Conservation (phyloP, 1,140 invertebrate species). For the Oreohelix idahoensis region DNA sequence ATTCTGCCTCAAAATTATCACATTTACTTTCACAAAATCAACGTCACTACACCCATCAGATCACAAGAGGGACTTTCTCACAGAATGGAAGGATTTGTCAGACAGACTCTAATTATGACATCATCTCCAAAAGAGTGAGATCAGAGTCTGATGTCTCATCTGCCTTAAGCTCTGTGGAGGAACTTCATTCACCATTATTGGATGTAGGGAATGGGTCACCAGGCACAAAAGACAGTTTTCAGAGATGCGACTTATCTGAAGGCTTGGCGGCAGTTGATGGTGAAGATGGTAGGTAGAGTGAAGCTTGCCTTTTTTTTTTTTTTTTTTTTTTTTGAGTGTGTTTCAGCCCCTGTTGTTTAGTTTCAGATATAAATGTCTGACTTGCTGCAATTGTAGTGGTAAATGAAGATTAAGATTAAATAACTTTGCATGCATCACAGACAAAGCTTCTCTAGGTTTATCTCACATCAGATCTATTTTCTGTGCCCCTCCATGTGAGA, state of each 20-base stretch:
- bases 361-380: no score
- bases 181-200: neutral
- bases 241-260: neutral
- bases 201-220: neutral
- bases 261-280: neutral
- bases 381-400: no score
- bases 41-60: neutral
- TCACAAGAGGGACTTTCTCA: neutral
- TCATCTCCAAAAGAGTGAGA: neutral
- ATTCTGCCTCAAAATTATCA: neutral
- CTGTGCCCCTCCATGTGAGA: no score
- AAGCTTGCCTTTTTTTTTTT: neutral
- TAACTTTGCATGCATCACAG: no score
- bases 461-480: no score
- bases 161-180: neutral
- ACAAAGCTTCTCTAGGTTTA: no score
- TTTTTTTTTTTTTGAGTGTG: neutral
- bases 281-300: neutral
- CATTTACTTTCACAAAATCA: neutral
- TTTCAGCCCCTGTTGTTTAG: neutral
- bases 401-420: no score
- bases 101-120: neutral
- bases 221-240: neutral
- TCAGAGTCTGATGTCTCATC: neutral
- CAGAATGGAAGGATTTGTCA: neutral